Percentiles rank a stretch among this genome's conserved stretches.
Evolutionary conservation across 2,888 invertebrate species (phyloP).

Genomic region (Incurvaria masculella): DNA sequence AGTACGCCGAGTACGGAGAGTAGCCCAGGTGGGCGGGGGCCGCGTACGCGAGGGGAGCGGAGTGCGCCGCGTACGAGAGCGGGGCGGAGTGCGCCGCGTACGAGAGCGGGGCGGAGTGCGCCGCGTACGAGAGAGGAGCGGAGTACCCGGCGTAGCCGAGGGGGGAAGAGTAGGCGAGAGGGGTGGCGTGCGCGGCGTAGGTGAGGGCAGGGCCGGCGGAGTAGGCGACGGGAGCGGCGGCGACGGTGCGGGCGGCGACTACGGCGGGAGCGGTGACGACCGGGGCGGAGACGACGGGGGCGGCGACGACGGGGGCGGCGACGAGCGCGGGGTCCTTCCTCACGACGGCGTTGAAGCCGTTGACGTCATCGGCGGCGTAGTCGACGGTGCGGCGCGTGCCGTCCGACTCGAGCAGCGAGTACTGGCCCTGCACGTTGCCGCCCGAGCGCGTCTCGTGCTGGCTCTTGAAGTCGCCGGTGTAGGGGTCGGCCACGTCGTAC

Average conservation of each 20-base stretch:
- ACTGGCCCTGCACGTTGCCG: conserved; percentile 48
- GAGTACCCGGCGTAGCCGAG: conserved; percentile 22
- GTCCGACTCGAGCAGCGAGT: conserved; percentile 52
- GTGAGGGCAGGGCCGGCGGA: conserved; percentile 14
- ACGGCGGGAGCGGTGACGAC: conserved; percentile 10
- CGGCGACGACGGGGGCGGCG: conserved; percentile 20
- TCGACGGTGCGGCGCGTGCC: conserved; percentile 54
- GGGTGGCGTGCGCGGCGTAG: conserved; percentile 16
- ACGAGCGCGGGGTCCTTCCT: conserved; percentile 42
- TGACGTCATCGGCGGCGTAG: conserved; percentile 46
- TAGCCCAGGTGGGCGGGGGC: no score
- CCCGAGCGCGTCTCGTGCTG: conserved; percentile 50
- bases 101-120: conserved; percentile 13
- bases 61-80: no score
- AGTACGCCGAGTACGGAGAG: conserved; percentile 2
- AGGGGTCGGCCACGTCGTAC: conserved; percentile 52
- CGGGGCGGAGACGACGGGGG: conserved; percentile 12
- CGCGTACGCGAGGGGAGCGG: conserved; percentile 14
- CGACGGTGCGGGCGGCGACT: conserved; percentile 13
- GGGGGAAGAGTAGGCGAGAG: conserved; percentile 15
- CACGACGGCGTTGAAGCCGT: conserved; percentile 56
- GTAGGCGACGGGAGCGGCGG: conserved; percentile 15
- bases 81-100: conserved; percentile 20
- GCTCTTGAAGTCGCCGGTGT: conserved; percentile 55
- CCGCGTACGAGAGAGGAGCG: conserved; percentile 22